Conservation (phyloP, 2,888 invertebrate genomes). For the Nipponacmea schrenckii region DNA sequence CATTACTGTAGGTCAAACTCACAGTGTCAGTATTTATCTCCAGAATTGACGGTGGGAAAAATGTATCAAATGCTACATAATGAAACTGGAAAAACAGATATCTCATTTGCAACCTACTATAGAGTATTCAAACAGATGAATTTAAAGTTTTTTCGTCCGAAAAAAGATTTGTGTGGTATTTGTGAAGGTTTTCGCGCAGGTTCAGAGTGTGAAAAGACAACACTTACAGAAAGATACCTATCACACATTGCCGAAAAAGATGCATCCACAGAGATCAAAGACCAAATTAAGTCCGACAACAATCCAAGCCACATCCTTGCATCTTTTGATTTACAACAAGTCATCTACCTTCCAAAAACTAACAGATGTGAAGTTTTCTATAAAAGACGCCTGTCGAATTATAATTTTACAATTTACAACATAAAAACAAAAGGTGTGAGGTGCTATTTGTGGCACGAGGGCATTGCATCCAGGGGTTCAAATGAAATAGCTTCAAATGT, state of each 20-base stretch:
- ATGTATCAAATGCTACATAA: background rate
- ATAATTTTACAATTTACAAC: background rate
- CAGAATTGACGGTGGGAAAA: background rate
- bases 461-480: background rate
- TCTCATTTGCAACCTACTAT: background rate
- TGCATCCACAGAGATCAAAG: background rate
- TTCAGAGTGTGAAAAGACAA: background rate
- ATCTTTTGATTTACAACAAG: background rate
- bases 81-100: background rate
- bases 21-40: background rate
- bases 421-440: background rate
- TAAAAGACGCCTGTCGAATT: background rate
- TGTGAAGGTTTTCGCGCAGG: background rate
- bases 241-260: background rate
- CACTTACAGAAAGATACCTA: background rate
- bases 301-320: background rate
- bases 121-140: background rate
- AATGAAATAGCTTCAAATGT: constrained; percentile 8
- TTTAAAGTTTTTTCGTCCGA: background rate
- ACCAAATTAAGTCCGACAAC: background rate
- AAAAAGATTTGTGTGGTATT: background rate
- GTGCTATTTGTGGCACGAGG: background rate
- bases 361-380: background rate
- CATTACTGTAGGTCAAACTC: background rate
- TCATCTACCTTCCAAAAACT: background rate